Conservation (phyloP, 2,113 vertebrate genomes). For the Prinia subflava region DNA sequence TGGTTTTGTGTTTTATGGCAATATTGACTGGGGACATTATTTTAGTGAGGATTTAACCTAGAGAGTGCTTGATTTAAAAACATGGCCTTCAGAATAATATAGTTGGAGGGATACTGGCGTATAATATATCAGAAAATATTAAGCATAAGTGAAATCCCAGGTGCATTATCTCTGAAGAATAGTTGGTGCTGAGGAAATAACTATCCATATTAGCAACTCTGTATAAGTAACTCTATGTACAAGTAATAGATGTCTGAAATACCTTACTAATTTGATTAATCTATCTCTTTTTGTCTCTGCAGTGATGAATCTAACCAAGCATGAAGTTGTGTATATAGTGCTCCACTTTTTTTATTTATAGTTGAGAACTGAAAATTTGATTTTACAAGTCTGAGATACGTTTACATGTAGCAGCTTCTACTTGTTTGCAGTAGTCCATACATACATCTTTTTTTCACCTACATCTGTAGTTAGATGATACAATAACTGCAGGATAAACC, state of each 20-base stretch:
- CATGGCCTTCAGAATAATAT: neutral
- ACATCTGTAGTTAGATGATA: conserved; percentile 58
- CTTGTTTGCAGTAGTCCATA: conserved; percentile 65
- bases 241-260: conserved; percentile 7
- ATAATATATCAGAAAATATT: neutral
- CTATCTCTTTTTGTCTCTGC: conserved; percentile 82
- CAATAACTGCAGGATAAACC: conserved; percentile 55
- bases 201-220: neutral
- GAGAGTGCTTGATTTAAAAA: neutral
- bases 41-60: neutral
- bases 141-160: neutral
- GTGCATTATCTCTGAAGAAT: neutral
- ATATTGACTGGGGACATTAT: neutral
- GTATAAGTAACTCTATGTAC: neutral
- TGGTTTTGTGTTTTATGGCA: neutral
- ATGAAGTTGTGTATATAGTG: conserved; percentile 99
- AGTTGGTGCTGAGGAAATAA: neutral
- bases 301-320: conserved; percentile 98
- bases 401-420: conserved; percentile 85
- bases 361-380: conserved; percentile 78
- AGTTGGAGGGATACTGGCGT: neutral
- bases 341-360: conserved; percentile 95
- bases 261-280: conserved; percentile 62
- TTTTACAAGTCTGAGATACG: conserved; percentile 77
- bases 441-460: conserved; percentile 55